Evolutionary conservation across 2,888 invertebrate species (phyloP), one percentile per base, ranked within the genome.

Genomic region (Ganaspis brasiliensis): DNA sequence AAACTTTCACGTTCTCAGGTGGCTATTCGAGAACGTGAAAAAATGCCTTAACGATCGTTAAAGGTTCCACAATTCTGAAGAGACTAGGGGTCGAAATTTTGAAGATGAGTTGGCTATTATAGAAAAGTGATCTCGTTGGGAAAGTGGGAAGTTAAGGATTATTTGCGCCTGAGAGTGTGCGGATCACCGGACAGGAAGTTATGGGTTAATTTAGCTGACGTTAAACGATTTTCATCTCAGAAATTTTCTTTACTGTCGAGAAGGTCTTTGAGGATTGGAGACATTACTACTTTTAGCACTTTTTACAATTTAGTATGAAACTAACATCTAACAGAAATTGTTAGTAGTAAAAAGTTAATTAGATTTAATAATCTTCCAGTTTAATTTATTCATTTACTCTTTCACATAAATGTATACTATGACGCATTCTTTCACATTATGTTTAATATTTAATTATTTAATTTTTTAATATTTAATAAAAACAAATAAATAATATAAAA

Each of bases 21-120:
- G 63, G 71, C 71, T 78, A 73, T 75, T 73, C 63, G 26, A 21
- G 10, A n/a, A 56, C 59, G 37, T 72, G 77, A 74, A 77, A 71
- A 74, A 74, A 71, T 74, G 52, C 14, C 72, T 77, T 72, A 77
- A 77, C 74, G 71, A 74, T 74, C 72, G 56, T 74, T 52, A 49
- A 70, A 16, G 76, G 70, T 49, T 49, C 71, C 49, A 49, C 45
- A 75, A 49, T 35, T 52, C 6, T 12, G 21, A 14, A 63, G 37
- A 5, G 37, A 37, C 37, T 40, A 21, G 21, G 40, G 21, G 40
- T 24, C 37, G 0, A 63, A 63, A 63, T 63, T 63, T 37, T 63
- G 21, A 19, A 45, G 40, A 63, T 63, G 19, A 63, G 19, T 63
- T 21, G 37, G n/a, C 40, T 24, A 40, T 63, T 6, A 63, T n/a